Conservation (phyloP, 2,113 vertebrate species). For the Ploceus nigricollis region DNA sequence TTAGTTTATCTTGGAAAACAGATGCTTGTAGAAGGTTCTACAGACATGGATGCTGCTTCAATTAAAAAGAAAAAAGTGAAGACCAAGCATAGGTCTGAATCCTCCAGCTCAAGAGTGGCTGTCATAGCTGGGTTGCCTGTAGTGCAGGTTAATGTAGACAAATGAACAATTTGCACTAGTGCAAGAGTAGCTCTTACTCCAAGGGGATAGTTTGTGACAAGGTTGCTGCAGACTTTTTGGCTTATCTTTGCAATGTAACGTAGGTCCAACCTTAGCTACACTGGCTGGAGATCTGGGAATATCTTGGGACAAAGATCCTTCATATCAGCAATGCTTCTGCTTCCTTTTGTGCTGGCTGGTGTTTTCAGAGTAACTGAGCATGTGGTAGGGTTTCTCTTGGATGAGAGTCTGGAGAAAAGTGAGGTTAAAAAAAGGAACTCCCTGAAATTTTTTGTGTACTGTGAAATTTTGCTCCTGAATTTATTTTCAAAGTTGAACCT, state of each 20-base stretch:
- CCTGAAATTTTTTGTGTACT: not conserved
- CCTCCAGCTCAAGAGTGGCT: not conserved
- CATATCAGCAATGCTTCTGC: not conserved
- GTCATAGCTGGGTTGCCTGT: not conserved
- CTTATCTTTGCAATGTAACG: not conserved
- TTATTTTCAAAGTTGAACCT: not conserved
- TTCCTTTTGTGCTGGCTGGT: not conserved
- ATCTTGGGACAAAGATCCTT: not conserved
- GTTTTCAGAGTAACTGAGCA: fast-evolving
- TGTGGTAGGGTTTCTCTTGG: not conserved
- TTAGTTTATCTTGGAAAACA: not conserved
- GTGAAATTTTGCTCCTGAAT: not conserved
- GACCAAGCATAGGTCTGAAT: not conserved
- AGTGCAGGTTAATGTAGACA: not conserved
- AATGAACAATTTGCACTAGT: not conserved
- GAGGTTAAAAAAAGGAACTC: not conserved
- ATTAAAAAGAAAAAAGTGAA: not conserved
- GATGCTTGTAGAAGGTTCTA: not conserved
- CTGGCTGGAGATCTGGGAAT: not conserved
- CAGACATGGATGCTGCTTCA: not conserved
- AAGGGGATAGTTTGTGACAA: not conserved
- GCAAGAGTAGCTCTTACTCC: not conserved
- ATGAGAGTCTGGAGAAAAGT: not conserved
- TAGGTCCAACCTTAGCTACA: not conserved
- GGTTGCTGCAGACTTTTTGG: not conserved